Evolutionary conservation across 2,888 invertebrate genomes (phyloP), one percentile per base, ranked within the genome.

Genomic region (Drosophila gaucha): DNA sequence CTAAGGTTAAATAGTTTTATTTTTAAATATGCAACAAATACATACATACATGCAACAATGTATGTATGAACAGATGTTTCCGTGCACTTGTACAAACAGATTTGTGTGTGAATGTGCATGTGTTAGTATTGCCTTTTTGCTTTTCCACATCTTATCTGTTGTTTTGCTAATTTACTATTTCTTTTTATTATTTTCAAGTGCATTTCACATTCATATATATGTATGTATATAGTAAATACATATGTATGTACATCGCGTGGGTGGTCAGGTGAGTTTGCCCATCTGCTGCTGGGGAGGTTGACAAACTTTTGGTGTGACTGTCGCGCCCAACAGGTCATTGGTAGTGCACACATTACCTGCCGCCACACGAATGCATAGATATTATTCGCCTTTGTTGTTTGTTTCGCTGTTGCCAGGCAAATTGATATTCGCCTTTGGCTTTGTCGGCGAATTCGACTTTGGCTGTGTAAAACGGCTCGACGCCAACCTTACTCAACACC

Each of bases 1-100:
- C 47, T 70, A 58, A 85, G 87, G 82, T 85, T 80, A 78, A 85
- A 87, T 85, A 78, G 87, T 85, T 84, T 83, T 83, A 87, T 83
- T 85, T 80, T 64, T 78, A 84, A 73, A 58, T 43, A 30, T 54
- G 50, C 35, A 41, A 31, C 20, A 46, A 20, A 39, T 14, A 16
- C 12, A 18, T 14, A 22, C 2, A 1, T 36, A 46, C 14, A 31
- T 22, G n/a, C n/a, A n/a, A n/a, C n/a, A n/a, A n/a, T n/a, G 22
- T 33, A 30, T 62, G 22, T 60, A 33, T 64, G 18, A 33, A 51
- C 39, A 44, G 44, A 56, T 49, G 56, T 44, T 35, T 16, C 8
- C 20, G 28, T 59, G 14, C 30, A 59, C 24, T 6, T 36, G 14
- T 14, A 41, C 30, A 18, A 10, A 6, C 28, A 8, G 50, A 2